Evolutionary conservation across 2,113 vertebrate genomes (phyloP).

Genomic region (Grammomys dolichurus): DNA sequence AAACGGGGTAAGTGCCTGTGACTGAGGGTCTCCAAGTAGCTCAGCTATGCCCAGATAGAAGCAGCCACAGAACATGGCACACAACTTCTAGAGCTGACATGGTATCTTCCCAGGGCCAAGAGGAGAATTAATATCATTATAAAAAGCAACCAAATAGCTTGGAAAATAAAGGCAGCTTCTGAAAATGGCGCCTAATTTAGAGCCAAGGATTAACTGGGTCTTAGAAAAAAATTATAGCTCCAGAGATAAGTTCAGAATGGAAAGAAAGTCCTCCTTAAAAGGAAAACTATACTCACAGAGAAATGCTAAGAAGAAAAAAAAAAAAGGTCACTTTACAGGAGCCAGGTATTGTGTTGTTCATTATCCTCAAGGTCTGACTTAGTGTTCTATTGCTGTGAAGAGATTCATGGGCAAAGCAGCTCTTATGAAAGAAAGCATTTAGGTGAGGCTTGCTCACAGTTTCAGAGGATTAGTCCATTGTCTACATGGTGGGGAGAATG

Average conservation of each 20-base stretch:
- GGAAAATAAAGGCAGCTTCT: conserved; percentile 28
- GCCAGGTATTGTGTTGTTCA: neutral
- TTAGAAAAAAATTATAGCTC: conserved; percentile 3
- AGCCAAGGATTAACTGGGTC: neutral
- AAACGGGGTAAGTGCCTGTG: neutral
- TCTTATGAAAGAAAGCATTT: neutral
- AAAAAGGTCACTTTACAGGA: neutral
- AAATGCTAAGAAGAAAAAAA: conserved; percentile 17
- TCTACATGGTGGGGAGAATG: neutral
- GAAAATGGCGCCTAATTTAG: conserved; percentile 8
- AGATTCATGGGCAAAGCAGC: neutral
- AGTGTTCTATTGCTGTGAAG: neutral
- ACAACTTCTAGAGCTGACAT: neutral
- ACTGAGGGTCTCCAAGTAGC: neutral
- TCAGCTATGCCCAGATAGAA: neutral
- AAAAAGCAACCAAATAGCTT: neutral
- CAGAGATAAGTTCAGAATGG: neutral
- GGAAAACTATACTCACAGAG: neutral
- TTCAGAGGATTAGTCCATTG: neutral
- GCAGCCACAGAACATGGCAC: neutral
- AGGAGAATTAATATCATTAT: neutral
- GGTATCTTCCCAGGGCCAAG: neutral
- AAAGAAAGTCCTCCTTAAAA: neutral
- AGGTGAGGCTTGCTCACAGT: neutral
- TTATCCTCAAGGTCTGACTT: neutral